phyloP scores from a whole-genome alignment of 2,888 invertebrate species.

The Exocentrus adspersus region DNA sequence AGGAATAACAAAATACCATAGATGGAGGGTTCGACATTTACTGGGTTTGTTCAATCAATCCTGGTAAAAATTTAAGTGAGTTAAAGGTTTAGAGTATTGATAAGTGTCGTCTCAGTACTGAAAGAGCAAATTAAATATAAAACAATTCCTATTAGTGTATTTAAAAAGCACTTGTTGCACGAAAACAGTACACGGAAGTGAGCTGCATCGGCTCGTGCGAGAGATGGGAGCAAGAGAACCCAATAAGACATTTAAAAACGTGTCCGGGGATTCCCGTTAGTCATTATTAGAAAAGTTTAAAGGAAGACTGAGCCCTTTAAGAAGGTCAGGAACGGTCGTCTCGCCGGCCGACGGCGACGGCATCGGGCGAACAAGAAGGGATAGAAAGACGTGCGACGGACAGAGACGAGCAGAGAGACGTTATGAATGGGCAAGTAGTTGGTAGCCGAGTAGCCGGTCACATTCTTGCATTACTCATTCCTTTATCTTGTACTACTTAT shows the following conservation, averaged over 20 bases:
- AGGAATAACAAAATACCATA: too few relatives aligned
- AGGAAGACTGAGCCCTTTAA: slow-evolving; percentile 41
- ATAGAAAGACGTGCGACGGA: slow-evolving; percentile 30
- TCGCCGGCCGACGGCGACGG: slow-evolving; percentile 25
- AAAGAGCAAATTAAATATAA: too few relatives aligned
- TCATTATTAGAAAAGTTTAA: slow-evolving; percentile 48
- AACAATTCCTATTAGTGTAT: slow-evolving; percentile 14
- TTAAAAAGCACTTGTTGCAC: slow-evolving; percentile 38
- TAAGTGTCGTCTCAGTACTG: too few relatives aligned
- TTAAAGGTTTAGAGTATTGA: too few relatives aligned
- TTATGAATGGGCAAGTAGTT: slow-evolving; percentile 46
- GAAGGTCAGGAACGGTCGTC: slow-evolving; percentile 39
- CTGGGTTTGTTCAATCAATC: too few relatives aligned
- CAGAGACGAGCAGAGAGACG: slow-evolving; percentile 35
- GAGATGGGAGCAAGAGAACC: slow-evolving; percentile 39
- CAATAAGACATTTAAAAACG: slow-evolving; percentile 45
- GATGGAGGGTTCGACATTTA: too few relatives aligned
- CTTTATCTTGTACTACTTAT: slow-evolving; percentile 49
- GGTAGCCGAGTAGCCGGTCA: slow-evolving; percentile 38
- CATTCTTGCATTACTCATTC: slow-evolving; percentile 46
- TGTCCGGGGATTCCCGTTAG: slow-evolving; percentile 34
- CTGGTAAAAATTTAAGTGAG: too few relatives aligned
- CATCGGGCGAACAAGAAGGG: slow-evolving; percentile 25
- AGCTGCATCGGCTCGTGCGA: slow-evolving; percentile 8
- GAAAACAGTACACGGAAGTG: slow-evolving; percentile 20